phyloP scores from a whole-genome alignment of 2,797 vertebrate genomes.

The Heterohyrax brucei region DNA sequence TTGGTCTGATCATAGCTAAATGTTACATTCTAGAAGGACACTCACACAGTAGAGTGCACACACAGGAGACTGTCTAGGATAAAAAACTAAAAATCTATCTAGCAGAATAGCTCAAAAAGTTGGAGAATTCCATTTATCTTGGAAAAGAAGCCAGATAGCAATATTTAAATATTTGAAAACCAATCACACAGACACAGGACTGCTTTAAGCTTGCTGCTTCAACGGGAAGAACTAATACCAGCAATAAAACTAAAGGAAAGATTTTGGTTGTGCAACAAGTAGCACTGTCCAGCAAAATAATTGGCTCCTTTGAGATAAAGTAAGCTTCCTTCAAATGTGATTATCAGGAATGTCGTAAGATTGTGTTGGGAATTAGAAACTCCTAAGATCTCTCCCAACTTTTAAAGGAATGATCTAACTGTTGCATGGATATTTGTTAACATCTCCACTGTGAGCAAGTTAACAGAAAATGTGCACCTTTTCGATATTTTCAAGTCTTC shows the following conservation, averaged over 20 bases:
- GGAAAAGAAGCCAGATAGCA: not conserved
- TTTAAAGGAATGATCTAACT: not conserved
- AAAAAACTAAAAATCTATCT: slow-evolving; percentile 36
- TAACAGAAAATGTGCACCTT: not conserved
- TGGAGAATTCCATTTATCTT: slow-evolving; percentile 1
- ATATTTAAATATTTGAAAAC: slow-evolving; percentile 28
- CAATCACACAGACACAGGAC: not conserved
- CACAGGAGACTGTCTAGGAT: not conserved
- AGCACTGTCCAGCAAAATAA: slow-evolving; percentile 62
- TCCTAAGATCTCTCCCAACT: not conserved
- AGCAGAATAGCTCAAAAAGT: slow-evolving; percentile 15
- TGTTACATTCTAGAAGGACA: slow-evolving; percentile 46
- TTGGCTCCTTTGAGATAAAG: slow-evolving; percentile 43
- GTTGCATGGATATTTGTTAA: not conserved
- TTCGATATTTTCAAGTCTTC: not conserved
- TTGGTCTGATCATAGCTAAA: slow-evolving; percentile 35
- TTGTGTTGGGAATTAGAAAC: slow-evolving; percentile 44
- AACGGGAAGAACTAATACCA: slow-evolving; percentile 1
- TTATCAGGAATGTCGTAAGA: not conserved
- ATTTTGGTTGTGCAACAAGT: slow-evolving; percentile 43
- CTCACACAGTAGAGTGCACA: not conserved
- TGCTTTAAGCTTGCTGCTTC: not conserved
- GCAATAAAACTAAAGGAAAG: slow-evolving; percentile 40
- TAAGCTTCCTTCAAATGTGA: slow-evolving; percentile 49
- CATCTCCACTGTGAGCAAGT: not conserved